These are phyloP conservation scores for Octopus sinensis DNA, from an alignment of 1,140 invertebrate genomes.

Conservation along the genomic window DNA sequence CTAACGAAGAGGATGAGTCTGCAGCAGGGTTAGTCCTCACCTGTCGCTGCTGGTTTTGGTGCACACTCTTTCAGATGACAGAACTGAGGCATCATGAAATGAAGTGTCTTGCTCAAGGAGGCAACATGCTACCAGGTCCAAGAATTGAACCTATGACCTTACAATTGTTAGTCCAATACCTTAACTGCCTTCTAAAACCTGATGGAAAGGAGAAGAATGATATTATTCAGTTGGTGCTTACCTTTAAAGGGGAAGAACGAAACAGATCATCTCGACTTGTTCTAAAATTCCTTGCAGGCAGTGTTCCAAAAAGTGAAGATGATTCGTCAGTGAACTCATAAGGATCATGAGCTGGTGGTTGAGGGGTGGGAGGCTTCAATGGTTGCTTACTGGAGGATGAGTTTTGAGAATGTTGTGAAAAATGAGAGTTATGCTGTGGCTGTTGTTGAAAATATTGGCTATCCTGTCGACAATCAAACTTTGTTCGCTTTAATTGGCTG, in stretches of 20 bases:
- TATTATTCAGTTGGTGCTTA: conserved; percentile 12
- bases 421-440: conserved; percentile 6
- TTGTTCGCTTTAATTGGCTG: conserved; percentile 33
- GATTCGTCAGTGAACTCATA: conserved; percentile 55
- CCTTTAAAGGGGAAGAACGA: conserved; percentile 36
- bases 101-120: too few relatives aligned
- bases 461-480: conserved; percentile 16
- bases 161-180: too few relatives aligned
- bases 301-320: conserved; percentile 45
- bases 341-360: conserved; percentile 45
- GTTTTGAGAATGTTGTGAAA: neutral
- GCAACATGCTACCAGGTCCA: too few relatives aligned
- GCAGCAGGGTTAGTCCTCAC: too few relatives aligned
- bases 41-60: too few relatives aligned
- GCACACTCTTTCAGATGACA: too few relatives aligned
- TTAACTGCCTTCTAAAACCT: too few relatives aligned
- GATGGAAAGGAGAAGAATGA: too few relatives aligned
- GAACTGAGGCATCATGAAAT: too few relatives aligned
- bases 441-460: neutral
- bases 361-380: conserved; percentile 31
- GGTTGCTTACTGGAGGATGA: conserved; percentile 3
- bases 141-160: too few relatives aligned
- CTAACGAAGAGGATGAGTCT: too few relatives aligned
- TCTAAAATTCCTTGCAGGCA: conserved; percentile 38
- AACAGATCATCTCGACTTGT: conserved; percentile 47